A percentile compares a stretch with the other conserved stretches of the same genome.
Evolutionary conservation across 2,797 vertebrate species (phyloP).

Genomic region (Enteromius paludinosus): DNA sequence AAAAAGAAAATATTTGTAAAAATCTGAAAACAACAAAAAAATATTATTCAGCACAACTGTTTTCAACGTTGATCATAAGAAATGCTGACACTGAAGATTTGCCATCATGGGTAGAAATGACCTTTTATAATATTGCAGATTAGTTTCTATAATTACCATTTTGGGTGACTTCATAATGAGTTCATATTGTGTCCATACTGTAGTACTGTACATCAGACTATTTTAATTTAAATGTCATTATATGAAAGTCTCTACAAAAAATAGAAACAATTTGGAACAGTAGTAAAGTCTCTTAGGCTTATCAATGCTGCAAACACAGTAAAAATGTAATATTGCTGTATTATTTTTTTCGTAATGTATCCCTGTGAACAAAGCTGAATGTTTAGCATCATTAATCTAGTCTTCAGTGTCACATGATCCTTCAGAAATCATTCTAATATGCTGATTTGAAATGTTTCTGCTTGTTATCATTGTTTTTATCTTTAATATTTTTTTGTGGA

Average conservation of each 20-base stretch:
- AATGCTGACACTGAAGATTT: too few species aligned
- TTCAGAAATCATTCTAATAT: neutral
- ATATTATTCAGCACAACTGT: too few species aligned
- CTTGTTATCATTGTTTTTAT: neutral
- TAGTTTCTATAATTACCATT: neutral
- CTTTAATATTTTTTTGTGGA: neutral
- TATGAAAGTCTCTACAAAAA: neutral
- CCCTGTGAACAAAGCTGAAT: neutral
- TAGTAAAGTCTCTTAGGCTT: too few species aligned
- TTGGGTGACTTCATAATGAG: too few species aligned
- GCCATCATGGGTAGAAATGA: too few species aligned
- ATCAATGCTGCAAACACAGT: neutral
- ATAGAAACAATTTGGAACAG: too few species aligned
- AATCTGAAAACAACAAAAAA: too few species aligned
- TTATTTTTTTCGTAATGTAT: neutral
- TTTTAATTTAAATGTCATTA: neutral
- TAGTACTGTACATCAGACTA: too few species aligned
- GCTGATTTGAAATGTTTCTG: neutral
- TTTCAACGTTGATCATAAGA: too few species aligned
- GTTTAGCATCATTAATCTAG: neutral
- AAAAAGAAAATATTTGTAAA: neutral
- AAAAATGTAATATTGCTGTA: neutral
- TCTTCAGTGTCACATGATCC: neutral
- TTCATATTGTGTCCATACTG: too few species aligned
- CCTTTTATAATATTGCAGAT: neutral